Base-by-base conservation (phyloP, 2,797 vertebrate genomes). In the Etheostoma nigrum region DNA sequence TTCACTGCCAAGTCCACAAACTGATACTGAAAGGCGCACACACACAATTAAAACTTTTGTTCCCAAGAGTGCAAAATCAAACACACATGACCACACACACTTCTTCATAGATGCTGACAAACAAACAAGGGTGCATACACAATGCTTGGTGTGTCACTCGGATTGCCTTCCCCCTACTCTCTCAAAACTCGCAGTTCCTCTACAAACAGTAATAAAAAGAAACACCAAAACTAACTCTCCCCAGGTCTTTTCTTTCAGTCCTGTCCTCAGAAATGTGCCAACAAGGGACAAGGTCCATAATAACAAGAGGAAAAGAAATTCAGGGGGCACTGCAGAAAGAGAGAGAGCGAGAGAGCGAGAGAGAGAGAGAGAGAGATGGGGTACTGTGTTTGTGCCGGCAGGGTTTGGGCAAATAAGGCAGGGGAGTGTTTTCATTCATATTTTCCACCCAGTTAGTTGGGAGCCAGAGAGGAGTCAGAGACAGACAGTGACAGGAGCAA, bases 381-480 rank as follows among this genome's bases (percentile, higher is more conserved):
- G 81, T 48, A 12, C 77, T 82, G 84, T 81, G 79, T 86, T 76
- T 81, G 82, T 68, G 83, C 84, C 80, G 76, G 79, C 85, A 68
- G 65, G 51, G 65, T 86, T 76, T 82, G 86, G 82, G 79, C 67
- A 78, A 85, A 83, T 53, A 27, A 68, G 77, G 74, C 36, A 9
- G 76, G 73, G 79, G 81, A 73, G 72, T 90, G 90, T 89, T 91
- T 94, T 94, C 93, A 94, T 95, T 94, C 92, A 94, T 92, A 93
- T 94, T 93, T 93, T 93, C 92, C 91, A 92, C 79, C 86, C 88
- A 91, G 88, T 92, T 90, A 91, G 86, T 85, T 77, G 74, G 58
- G 82, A 88, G 79, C 74, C 86, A 83, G 74, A 72, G 74, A 89
- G 58, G 54, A 63, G 84, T 61, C 67, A 79, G 65, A 83, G 48